phyloP scores from a whole-genome alignment of 2,888 invertebrate genomes.

The Andrena fulva region DNA sequence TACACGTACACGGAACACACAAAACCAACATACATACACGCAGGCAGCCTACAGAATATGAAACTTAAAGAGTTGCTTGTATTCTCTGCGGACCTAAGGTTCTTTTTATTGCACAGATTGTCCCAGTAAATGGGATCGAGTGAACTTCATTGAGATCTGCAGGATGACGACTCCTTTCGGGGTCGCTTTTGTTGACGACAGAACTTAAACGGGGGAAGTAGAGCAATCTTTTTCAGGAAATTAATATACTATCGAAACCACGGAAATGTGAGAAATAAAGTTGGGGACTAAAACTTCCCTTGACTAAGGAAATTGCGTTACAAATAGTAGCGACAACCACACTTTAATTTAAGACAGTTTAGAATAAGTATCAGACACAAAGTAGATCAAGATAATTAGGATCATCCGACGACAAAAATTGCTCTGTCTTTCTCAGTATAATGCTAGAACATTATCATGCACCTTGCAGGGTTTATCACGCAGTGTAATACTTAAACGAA shows the following conservation, averaged over 20 bases:
- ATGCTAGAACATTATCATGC: slow-evolving; percentile 35
- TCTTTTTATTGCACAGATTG: slow-evolving; percentile 32
- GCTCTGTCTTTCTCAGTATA: neutral
- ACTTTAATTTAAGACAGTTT: too few relatives aligned
- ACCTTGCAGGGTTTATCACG: slow-evolving; percentile 26
- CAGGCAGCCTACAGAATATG: slow-evolving; percentile 9
- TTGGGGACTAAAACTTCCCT: too few relatives aligned
- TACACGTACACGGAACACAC: slow-evolving; percentile 14
- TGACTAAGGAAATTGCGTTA: too few relatives aligned
- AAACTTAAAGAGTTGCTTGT: slow-evolving; percentile 33
- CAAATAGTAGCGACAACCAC: too few relatives aligned
- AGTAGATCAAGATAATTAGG: neutral
- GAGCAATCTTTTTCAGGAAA: slow-evolving; percentile 25
- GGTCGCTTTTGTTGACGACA: slow-evolving; percentile 41
- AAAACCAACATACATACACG: neutral
- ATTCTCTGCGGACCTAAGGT: slow-evolving; percentile 49
- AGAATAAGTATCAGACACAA: too few relatives aligned
- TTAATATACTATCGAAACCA: too few relatives aligned
- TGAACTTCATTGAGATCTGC: slow-evolving; percentile 38
- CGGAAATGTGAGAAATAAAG: too few relatives aligned
- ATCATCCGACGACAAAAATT: neutral
- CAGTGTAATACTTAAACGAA: neutral
- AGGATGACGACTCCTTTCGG: slow-evolving; percentile 33
- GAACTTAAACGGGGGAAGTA: slow-evolving; percentile 15
- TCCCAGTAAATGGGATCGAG: slow-evolving; percentile 30